Percentiles rank a stretch among this genome's conserved stretches.
phyloP scores from a whole-genome alignment of 2,888 invertebrate species.

The Falcaria lacertinaria region DNA sequence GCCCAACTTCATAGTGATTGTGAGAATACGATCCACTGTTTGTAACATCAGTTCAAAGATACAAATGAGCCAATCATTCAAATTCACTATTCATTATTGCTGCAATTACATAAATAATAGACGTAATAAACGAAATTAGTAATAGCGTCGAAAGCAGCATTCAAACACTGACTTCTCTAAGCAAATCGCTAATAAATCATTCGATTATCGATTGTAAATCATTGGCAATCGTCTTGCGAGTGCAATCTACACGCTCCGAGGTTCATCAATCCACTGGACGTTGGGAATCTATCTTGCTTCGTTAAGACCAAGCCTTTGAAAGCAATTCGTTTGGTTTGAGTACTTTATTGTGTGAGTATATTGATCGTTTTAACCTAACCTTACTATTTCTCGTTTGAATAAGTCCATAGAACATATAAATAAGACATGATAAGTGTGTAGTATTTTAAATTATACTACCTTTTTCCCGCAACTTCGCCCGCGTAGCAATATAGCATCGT shows the following conservation, averaged over 20 bases:
- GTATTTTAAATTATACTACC: no score
- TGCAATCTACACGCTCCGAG: constrained; percentile 21
- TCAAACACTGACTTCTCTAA: background rate
- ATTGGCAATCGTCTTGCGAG: background rate
- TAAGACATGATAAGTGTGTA: no score
- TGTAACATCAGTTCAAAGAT: no score
- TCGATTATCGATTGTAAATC: background rate
- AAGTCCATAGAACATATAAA: no score
- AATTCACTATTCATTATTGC: background rate
- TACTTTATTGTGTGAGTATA: background rate
- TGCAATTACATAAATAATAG: background rate
- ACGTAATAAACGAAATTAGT: background rate
- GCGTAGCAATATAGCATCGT: no score
- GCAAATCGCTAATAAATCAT: background rate
- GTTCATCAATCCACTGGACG: constrained; percentile 34
- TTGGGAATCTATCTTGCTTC: constrained; percentile 32
- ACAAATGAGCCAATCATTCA: no score
- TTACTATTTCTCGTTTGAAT: no score
- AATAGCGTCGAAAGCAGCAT: background rate
- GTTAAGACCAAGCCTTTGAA: constrained; percentile 18
- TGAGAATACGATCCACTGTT: no score
- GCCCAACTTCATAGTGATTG: no score
- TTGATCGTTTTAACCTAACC: no score
- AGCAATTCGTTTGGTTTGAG: constrained; percentile 3
- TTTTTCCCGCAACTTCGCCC: no score